Base-by-base conservation (phyloP, 1,140 invertebrate species). In the Thrips palmi region DNA sequence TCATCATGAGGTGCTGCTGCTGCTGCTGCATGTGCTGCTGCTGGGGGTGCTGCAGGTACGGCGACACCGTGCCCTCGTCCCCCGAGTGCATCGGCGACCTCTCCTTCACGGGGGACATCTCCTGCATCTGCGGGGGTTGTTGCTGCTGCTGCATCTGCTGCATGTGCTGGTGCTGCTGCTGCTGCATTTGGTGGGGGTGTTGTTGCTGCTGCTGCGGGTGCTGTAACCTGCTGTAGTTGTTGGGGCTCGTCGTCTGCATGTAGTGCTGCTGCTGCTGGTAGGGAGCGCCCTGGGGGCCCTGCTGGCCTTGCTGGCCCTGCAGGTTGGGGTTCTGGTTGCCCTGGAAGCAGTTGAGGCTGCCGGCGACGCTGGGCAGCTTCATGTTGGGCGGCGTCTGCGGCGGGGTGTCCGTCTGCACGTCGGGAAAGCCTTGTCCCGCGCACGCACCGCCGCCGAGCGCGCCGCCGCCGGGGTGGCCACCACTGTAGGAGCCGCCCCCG, bases 321-420 rank as follows among this genome's bases (percentile, higher is more conserved):
- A 35, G 40, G 53, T 64, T 46, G 54, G 66, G 55, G 62, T 65
- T 48, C 45, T 62, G 44, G 46, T 58, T 20, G 47, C 57, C 36
- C 34, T 64, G 56, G 49, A 70, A 56, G 35, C 53, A 44, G 37
- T 52, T 39, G 48, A 57, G 45, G 41, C 40, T 55, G 48, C 32
- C 32, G 31, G 41, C 40, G 33, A 77, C 74, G 52, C 71, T 79
- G 48, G 74, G 72, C 52, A 83, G 67, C 56, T 86, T 88, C 75
- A 86, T 81, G 59, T 82, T 87, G 54, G 84, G 84, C 40, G 84
- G 84, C 45, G 85, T 89, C 62, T 88, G 84, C 19, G 84, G 85
- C 45, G 84, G 85, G 42, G 85, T 89, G 56, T 86, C 85, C 45
- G 83, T 86, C 63, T 80, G 80, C 55, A 83, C 78, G 54, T 83